These are phyloP conservation scores for Coboldia fuscipes DNA, from an alignment of 1,140 invertebrate species.

Conservation along the genomic window DNA sequence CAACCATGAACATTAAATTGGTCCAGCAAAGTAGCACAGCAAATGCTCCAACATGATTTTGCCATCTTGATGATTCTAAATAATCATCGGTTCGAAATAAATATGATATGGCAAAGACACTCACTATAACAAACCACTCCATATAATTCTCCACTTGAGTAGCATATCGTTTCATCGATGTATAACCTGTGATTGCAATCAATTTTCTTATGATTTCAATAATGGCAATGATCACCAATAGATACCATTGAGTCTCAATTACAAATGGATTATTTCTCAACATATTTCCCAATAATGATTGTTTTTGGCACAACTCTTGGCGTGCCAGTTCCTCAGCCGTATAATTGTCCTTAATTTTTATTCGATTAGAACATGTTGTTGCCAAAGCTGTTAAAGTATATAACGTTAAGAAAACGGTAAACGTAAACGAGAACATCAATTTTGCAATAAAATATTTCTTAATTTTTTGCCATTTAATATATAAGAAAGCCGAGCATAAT, in stretches of 20 bases:
- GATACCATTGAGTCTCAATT: slow-evolving; percentile 58
- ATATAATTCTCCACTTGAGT: slow-evolving; percentile 63
- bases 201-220: slow-evolving; percentile 55
- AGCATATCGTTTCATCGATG: slow-evolving; percentile 51
- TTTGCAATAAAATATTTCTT: slow-evolving; percentile 65
- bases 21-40: slow-evolving; percentile 66
- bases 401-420: slow-evolving; percentile 50
- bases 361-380: slow-evolving; percentile 56
- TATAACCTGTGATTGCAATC: slow-evolving; percentile 51
- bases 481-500: slow-evolving; percentile 57
- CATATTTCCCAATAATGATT: slow-evolving; percentile 46
- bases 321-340: too few species aligned
- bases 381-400: slow-evolving; percentile 55
- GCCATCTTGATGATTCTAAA: slow-evolving; percentile 42
- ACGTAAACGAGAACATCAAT: slow-evolving; percentile 56
- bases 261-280: slow-evolving; percentile 44
- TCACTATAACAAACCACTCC: slow-evolving; percentile 63
- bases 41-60: slow-evolving; percentile 53
- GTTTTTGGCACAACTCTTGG: slow-evolving; percentile 46
- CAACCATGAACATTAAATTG: slow-evolving; percentile 70
- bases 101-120: slow-evolving; percentile 61
- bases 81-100: too few species aligned
- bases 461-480: slow-evolving; percentile 75
- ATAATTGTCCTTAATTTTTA: slow-evolving; percentile 38
- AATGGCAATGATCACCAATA: slow-evolving; percentile 44